These are phyloP conservation scores for Paradoxurus hermaphroditus DNA, from an alignment of 2,113 vertebrate species.

Conservation along the genomic window DNA sequence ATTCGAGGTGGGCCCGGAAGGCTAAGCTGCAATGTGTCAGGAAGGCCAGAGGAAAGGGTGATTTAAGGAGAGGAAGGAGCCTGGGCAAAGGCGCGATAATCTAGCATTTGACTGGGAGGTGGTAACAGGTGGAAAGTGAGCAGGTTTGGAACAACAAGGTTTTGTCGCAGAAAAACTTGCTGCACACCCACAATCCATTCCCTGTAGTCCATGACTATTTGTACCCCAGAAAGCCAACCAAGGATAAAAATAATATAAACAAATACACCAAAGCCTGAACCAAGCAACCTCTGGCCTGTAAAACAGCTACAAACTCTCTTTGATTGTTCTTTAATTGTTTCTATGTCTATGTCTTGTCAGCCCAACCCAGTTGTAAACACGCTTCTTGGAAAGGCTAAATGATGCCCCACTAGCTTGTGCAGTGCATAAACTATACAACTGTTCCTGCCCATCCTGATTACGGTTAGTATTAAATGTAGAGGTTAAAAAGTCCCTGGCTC, in stretches of 20 bases:
- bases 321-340: not conserved
- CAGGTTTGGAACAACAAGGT: not conserved
- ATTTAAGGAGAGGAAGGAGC: not conserved
- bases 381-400: not conserved
- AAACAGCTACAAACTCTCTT: not conserved
- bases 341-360: not conserved
- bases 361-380: not conserved
- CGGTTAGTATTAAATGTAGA: not conserved
- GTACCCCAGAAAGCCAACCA: not conserved
- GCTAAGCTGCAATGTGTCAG: not conserved
- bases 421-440: not conserved
- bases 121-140: not conserved
- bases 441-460: not conserved
- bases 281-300: not conserved
- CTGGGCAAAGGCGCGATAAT: not conserved
- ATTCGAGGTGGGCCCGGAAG: not conserved
- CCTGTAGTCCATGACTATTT: not conserved
- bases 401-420: not conserved
- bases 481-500: not conserved
- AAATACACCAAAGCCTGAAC: not conserved
- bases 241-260: not conserved
- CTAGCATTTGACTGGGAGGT: not conserved
- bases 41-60: not conserved
- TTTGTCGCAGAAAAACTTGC: not conserved
- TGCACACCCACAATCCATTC: not conserved